phyloP scores from a whole-genome alignment of 2,888 invertebrate species.

The Galerucella nymphaeae region DNA sequence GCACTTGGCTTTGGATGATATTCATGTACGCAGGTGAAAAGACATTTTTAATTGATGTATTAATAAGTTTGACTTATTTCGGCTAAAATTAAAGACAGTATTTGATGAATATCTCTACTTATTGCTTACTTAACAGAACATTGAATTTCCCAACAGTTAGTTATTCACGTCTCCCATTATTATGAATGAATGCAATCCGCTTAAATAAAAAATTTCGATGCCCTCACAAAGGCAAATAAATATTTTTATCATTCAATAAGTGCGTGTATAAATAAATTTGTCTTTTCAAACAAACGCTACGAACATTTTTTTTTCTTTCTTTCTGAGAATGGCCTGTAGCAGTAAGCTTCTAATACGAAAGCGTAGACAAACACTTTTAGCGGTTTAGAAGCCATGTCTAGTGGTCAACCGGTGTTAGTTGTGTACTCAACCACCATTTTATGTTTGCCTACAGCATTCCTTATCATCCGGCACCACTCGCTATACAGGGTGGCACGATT shows the following conservation, averaged over 20 bases:
- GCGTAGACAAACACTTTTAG: slow-evolving; percentile 63
- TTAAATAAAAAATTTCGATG: slow-evolving; percentile 27
- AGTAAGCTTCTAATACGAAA: slow-evolving; percentile 61
- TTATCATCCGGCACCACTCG: slow-evolving; percentile 40
- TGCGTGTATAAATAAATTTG: slow-evolving; percentile 46
- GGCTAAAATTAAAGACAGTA: too few species aligned
- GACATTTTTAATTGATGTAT: too few species aligned
- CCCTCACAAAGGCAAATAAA: slow-evolving; percentile 26
- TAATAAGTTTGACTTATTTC: too few species aligned
- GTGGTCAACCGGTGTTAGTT: slow-evolving; percentile 56
- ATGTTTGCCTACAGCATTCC: slow-evolving; percentile 58
- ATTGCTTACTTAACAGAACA: not conserved
- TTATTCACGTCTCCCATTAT: not conserved
- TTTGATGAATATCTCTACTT: not conserved
- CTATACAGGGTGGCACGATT: slow-evolving; percentile 27
- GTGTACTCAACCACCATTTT: slow-evolving; percentile 57
- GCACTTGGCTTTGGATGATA: too few species aligned
- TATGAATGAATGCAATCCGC: slow-evolving; percentile 23
- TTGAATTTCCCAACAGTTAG: not conserved
- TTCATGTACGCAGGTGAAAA: too few species aligned
- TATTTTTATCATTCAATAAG: slow-evolving; percentile 45
- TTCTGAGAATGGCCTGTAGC: slow-evolving; percentile 56
- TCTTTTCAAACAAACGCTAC: slow-evolving; percentile 40
- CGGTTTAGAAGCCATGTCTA: slow-evolving; percentile 60
- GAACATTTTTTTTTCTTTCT: slow-evolving; percentile 44